A percentile compares a stretch with the other conserved stretches of the same genome.
phyloP scores from a whole-genome alignment of 2,113 vertebrate genomes.

The Coryphaenoides rupestris region DNA sequence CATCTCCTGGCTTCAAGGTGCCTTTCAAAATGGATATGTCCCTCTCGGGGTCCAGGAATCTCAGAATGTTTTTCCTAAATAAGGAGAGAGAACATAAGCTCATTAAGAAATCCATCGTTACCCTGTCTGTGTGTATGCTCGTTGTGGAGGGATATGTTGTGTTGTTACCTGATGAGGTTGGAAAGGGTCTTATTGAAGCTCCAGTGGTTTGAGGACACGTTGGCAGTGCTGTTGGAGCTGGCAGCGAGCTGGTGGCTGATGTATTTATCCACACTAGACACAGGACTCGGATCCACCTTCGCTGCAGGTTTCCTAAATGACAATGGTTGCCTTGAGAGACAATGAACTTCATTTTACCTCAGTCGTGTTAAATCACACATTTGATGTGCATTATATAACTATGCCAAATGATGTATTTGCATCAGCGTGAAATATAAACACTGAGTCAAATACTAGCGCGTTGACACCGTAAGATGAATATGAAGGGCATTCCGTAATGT shows the following conservation, averaged over 20 bases:
- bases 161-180: slow-evolving; percentile 65
- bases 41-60: slow-evolving; percentile 90
- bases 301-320: slow-evolving; percentile 45
- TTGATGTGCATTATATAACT: no score
- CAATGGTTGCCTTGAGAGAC: not conserved
- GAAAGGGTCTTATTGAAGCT: slow-evolving; percentile 73
- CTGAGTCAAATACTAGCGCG: no score
- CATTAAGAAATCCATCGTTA: not conserved
- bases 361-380: no score
- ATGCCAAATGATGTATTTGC: no score
- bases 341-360: no score
- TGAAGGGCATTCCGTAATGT: no score
- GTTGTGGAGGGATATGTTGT: not conserved
- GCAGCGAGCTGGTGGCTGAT: not conserved
- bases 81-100: slow-evolving; percentile 6
- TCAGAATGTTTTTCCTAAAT: slow-evolving; percentile 86
- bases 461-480: no score
- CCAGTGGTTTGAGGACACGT: slow-evolving; percentile 47
- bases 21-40: slow-evolving; percentile 95
- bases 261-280: slow-evolving; percentile 6
- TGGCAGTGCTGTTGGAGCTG: slow-evolving; percentile 32
- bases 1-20: slow-evolving; percentile 86
- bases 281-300: slow-evolving; percentile 35
- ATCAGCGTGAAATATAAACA: no score
- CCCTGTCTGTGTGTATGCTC: not conserved